phyloP scores from a whole-genome alignment of 2,888 invertebrate genomes.

The Luperina testacea region DNA sequence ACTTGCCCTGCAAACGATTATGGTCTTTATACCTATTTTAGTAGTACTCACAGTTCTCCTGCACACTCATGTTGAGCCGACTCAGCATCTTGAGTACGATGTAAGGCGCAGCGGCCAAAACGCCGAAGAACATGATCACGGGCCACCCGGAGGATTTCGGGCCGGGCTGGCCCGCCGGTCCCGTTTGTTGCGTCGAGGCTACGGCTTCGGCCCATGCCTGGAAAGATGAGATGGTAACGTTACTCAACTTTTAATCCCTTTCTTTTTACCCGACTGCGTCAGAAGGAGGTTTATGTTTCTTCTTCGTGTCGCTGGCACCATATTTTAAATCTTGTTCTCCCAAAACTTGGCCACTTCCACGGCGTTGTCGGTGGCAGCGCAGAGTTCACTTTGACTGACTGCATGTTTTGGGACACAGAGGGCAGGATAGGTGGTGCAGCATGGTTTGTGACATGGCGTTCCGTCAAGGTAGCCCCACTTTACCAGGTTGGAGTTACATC shows the following conservation, averaged over 20 bases:
- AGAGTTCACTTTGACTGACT: too few species aligned
- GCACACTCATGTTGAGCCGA: constrained; percentile 86
- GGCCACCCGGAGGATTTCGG: constrained; percentile 94
- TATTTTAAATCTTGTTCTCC: too few species aligned
- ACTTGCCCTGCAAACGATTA: background rate
- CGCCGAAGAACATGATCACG: constrained; percentile 96
- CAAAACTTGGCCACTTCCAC: too few species aligned
- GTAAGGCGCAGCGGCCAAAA: constrained; percentile 97
- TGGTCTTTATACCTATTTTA: background rate
- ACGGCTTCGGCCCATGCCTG: constrained; percentile 89
- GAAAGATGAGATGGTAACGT: background rate
- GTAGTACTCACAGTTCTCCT: constrained; percentile 90
- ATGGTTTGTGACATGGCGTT: too few species aligned
- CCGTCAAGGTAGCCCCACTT: too few species aligned
- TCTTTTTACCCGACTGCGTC: too few species aligned
- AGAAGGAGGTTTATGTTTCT: too few species aligned
- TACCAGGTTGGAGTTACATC: too few species aligned
- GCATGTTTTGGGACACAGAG: too few species aligned
- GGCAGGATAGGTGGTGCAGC: too few species aligned
- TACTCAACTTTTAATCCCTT: background rate
- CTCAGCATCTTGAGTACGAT: constrained; percentile 95
- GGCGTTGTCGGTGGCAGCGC: too few species aligned
- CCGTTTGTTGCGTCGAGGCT: constrained; percentile 79
- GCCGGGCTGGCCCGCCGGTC: constrained; percentile 79
- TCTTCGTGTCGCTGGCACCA: too few species aligned